Evolutionary conservation across 2,797 vertebrate genomes (phyloP).

Genomic region (Erpetoichthys calabaricus): DNA sequence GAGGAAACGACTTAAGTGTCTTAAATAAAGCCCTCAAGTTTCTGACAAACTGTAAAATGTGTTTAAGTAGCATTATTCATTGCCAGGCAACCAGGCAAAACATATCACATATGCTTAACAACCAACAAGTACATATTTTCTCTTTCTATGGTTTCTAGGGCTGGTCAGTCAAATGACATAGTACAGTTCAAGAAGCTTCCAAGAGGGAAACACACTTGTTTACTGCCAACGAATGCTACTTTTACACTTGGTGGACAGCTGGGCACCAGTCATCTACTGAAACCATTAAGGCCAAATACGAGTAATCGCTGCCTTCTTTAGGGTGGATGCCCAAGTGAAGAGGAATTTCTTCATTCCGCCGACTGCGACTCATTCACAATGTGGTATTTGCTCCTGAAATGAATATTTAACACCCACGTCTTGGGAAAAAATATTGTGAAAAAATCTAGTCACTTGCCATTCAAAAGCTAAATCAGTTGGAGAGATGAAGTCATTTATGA

Average conservation of each 20-base stretch:
- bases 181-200: constrained; percentile 47
- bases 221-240: constrained; percentile 49
- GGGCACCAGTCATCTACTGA: no score
- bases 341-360: no score
- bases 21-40: constrained; percentile 21
- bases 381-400: no score
- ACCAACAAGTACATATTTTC: constrained; percentile 65
- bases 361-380: no score
- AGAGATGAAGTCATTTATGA: no score
- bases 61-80: constrained; percentile 49
- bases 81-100: constrained; percentile 57
- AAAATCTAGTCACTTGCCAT: no score
- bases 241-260: constrained; percentile 26
- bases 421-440: no score
- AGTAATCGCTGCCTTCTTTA: no score
- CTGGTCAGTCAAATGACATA: constrained; percentile 60
- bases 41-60: constrained; percentile 46
- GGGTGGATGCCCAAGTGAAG: no score
- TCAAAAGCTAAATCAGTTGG: no score
- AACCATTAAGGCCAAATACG: no score
- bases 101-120: constrained; percentile 54
- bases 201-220: constrained; percentile 60
- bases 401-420: no score
- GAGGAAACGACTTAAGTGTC: constrained; percentile 13
- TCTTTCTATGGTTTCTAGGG: constrained; percentile 59